Conservation (phyloP, 2,888 invertebrate species). For the Hydrotaea diabolus region DNA sequence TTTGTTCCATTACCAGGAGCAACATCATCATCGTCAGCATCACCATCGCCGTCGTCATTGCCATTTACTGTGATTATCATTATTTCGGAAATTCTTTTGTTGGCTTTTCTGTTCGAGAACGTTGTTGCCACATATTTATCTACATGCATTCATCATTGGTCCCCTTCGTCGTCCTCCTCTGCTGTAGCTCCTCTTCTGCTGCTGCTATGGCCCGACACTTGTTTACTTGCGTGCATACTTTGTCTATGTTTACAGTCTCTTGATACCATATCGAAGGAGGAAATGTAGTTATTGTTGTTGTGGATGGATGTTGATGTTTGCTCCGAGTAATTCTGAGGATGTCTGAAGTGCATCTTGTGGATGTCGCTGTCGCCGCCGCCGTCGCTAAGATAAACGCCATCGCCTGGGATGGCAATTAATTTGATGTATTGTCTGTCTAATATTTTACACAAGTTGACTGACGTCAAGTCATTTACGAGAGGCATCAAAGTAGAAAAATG, state of each 20-base stretch:
- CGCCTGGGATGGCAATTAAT: constrained; percentile 53
- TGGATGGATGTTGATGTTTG: no score
- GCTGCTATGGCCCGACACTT: no score
- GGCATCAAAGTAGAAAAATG: constrained; percentile 51
- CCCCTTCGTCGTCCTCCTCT: no score
- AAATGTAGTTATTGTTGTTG: background rate
- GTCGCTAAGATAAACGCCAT: background rate
- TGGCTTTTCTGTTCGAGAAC: background rate
- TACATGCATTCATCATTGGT: no score
- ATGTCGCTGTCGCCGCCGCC: background rate
- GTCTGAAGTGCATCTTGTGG: background rate
- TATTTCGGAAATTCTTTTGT: constrained; percentile 53
- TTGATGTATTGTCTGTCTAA: constrained; percentile 54
- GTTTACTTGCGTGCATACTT: no score
- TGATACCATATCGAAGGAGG: background rate
- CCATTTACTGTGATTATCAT: constrained; percentile 38
- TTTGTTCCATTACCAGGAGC: background rate
- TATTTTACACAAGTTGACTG: constrained; percentile 45
- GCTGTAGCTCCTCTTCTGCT: no score
- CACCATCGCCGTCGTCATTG: constrained; percentile 21
- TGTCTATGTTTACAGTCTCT: background rate
- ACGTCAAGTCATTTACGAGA: constrained; percentile 29
- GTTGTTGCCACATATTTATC: background rate
- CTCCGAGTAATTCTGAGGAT: background rate
- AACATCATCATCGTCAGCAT: constrained; percentile 25